Conservation (phyloP, 2,113 vertebrate species). For the Dunckerocampus dactyliophorus region DNA sequence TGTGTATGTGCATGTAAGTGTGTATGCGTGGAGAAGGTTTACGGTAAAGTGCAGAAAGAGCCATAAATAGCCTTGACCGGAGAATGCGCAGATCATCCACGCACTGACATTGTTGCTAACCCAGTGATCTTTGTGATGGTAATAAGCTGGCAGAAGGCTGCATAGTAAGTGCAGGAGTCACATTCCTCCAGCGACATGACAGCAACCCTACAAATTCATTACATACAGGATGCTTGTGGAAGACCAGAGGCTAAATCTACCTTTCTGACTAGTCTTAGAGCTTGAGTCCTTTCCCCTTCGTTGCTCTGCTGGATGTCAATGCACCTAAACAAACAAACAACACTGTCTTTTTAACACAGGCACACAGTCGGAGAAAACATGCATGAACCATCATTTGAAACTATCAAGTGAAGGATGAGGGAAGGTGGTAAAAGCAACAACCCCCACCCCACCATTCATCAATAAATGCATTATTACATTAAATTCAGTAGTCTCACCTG, state of each 20-base stretch:
- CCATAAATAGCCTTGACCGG: slow-evolving; percentile 55
- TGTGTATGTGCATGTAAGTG: slow-evolving; percentile 2
- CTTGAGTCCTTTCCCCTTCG: slow-evolving; percentile 97
- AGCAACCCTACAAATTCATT: slow-evolving; percentile 1
- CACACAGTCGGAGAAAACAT: slow-evolving; percentile 1
- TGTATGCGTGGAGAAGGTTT: slow-evolving; percentile 41
- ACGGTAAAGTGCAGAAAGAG: slow-evolving; percentile 61
- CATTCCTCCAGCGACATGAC: slow-evolving; percentile 1
- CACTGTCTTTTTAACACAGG: neutral
- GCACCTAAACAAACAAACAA: slow-evolving; percentile 76
- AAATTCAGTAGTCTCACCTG: slow-evolving; percentile 73
- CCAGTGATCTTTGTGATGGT: slow-evolving; percentile 19
- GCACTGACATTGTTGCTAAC: slow-evolving; percentile 34
- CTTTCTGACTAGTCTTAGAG: slow-evolving; percentile 96
- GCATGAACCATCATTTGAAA: neutral
- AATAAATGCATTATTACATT: neutral
- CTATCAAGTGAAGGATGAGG: neutral
- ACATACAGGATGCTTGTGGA: neutral
- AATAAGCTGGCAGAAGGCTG: slow-evolving; percentile 9
- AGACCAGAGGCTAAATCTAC: slow-evolving; percentile 60
- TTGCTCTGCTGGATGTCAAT: slow-evolving; percentile 99
- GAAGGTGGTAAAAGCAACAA: too few species aligned
- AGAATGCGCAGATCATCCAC: slow-evolving; percentile 36
- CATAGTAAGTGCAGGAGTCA: slow-evolving; percentile 12
- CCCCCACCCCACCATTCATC: neutral